Conservation (phyloP, 1,140 invertebrate species). For the Ips typographus region DNA sequence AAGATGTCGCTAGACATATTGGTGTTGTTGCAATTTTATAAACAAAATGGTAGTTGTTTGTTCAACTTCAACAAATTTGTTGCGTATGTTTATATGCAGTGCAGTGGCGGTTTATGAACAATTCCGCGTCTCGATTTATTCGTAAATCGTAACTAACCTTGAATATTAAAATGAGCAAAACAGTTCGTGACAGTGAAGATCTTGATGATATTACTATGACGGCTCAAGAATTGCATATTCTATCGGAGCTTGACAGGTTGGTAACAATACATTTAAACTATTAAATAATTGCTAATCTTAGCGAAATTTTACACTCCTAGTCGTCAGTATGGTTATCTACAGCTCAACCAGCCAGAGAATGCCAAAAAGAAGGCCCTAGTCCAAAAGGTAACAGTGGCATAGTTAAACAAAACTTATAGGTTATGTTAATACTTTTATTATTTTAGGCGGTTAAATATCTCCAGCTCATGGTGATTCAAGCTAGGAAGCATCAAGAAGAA, state of each 20-base stretch:
- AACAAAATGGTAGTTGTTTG: conserved; percentile 1
- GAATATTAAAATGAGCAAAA: conserved; percentile 36
- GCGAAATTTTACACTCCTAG: conserved; percentile 58
- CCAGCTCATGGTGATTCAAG: conserved; percentile 79
- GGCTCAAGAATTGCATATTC: conserved; percentile 75
- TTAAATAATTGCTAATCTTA: neutral
- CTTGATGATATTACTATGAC: conserved; percentile 52
- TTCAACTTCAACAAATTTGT: neutral
- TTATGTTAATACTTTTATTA: neutral
- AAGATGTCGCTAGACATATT: no score
- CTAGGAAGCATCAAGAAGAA: conserved; percentile 62
- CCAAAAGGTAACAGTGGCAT: conserved; percentile 62
- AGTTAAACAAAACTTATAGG: conserved; percentile 1
- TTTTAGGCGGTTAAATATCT: conserved; percentile 75
- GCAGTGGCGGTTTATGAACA: neutral
- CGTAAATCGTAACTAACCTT: neutral
- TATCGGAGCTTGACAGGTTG: conserved; percentile 85
- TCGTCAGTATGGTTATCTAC: conserved; percentile 83
- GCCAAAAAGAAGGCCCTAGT: conserved; percentile 74
- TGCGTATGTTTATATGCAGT: neutral
- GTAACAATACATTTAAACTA: neutral
- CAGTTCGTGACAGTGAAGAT: conserved; percentile 31
- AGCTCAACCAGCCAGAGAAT: conserved; percentile 74
- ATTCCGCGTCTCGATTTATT: no score
- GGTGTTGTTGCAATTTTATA: neutral